These are phyloP conservation scores for Ctenodactylus gundi DNA, from an alignment of 2,113 vertebrate genomes.

Conservation along the genomic window DNA sequence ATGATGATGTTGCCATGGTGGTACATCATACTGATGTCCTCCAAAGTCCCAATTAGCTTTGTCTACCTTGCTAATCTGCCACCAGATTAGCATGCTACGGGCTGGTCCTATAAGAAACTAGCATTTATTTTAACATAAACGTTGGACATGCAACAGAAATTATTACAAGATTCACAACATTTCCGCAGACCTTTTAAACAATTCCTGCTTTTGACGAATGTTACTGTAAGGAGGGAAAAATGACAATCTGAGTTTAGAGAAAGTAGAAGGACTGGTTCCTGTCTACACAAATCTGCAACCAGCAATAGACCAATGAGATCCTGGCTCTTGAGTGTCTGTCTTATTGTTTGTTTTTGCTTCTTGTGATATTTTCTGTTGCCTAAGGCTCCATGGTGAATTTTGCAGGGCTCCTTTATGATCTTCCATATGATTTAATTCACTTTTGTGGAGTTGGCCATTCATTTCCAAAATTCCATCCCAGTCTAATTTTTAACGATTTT, in stretches of 20 bases:
- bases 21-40: rapidly evolving
- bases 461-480: neutral
- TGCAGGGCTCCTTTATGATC: neutral
- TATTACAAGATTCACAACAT: neutral
- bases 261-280: neutral
- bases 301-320: neutral
- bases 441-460: neutral
- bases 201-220: neutral
- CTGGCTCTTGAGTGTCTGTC: neutral
- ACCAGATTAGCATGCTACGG: neutral
- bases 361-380: too few relatives aligned
- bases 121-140: neutral
- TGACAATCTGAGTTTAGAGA: neutral
- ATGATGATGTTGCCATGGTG: neutral
- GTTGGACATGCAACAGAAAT: neutral
- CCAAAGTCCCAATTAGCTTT: neutral
- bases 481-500: neutral
- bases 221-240: neutral
- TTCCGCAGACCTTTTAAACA: neutral
- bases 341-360: neutral
- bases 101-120: neutral
- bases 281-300: neutral
- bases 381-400: too few relatives aligned
- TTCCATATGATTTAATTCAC: too few relatives aligned
- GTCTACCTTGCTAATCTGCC: neutral